Percentiles rank a stretch among this genome's conserved stretches.
These are phyloP conservation scores for Hetaerina americana DNA, from an alignment of 1,140 invertebrate genomes.

Conservation along the genomic window DNA sequence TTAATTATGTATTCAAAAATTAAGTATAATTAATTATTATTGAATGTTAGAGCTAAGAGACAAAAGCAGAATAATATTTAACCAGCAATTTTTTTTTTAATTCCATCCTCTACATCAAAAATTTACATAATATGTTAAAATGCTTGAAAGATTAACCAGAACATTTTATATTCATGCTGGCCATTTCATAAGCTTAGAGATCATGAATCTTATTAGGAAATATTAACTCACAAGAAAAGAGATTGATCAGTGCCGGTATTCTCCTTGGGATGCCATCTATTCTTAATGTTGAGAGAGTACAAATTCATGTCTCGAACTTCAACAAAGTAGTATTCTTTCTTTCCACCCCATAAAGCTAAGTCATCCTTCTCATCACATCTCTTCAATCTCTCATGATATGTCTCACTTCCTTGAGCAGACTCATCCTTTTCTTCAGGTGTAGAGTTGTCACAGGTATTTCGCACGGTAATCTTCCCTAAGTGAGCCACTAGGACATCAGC, in stretches of 20 bases:
- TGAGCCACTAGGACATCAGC: slow-evolving; percentile 81
- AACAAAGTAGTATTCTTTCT: slow-evolving; percentile 24
- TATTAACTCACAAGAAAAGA: not conserved
- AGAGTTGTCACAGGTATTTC: slow-evolving; percentile 25
- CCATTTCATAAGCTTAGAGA: too few species aligned
- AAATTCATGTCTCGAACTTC: slow-evolving; percentile 79
- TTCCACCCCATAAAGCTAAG: not conserved
- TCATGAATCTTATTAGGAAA: too few species aligned
- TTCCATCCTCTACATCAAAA: too few species aligned
- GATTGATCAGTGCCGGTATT: not conserved
- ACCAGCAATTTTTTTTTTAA: too few species aligned
- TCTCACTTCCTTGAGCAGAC: slow-evolving; percentile 8
- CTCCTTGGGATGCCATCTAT: slow-evolving; percentile 17
- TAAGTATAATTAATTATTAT: too few species aligned
- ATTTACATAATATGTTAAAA: too few species aligned
- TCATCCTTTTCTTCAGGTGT: slow-evolving; percentile 4
- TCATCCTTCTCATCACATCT: not conserved
- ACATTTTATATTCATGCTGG: too few species aligned
- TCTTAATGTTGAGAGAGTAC: slow-evolving; percentile 55
- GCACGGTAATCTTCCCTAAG: slow-evolving; percentile 73
- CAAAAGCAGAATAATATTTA: too few species aligned
- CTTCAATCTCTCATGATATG: not conserved
- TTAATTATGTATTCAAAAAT: too few species aligned
- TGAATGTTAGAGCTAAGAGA: too few species aligned
- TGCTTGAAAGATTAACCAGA: too few species aligned